Conservation (phyloP, 2,888 invertebrate species). For the Harpalus rubripes region DNA sequence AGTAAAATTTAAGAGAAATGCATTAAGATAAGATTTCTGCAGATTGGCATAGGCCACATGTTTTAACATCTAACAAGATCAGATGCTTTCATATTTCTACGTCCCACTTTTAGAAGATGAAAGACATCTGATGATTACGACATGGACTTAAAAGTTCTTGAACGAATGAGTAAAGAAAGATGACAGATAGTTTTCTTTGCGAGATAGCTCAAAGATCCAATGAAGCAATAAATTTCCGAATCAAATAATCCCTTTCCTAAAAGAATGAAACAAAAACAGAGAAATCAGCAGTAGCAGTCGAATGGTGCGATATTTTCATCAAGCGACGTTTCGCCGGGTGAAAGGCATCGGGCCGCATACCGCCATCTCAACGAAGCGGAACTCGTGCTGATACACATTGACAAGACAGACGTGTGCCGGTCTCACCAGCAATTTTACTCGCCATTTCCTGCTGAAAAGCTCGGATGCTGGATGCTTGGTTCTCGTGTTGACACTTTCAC, state of each 20-base stretch:
- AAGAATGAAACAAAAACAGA: conserved; percentile 38
- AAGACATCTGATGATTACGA: background rate
- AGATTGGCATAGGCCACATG: too few relatives aligned
- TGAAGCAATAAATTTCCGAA: conserved; percentile 32
- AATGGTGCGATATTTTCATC: conserved; percentile 46
- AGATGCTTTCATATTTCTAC: background rate
- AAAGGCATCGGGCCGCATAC: conserved; percentile 26
- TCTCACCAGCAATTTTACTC: conserved; percentile 59
- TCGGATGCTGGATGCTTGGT: conserved; percentile 34
- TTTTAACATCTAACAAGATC: background rate
- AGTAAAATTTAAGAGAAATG: too few relatives aligned
- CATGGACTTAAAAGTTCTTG: background rate
- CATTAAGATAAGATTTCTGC: too few relatives aligned
- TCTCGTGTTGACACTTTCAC: conserved; percentile 42
- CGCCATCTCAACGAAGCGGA: conserved; percentile 34
- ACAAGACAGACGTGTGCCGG: conserved; percentile 49
- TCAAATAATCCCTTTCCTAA: conserved; percentile 23
- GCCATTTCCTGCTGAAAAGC: conserved; percentile 61
- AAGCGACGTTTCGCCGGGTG: conserved; percentile 27
- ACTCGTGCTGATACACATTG: conserved; percentile 49
- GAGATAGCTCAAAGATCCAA: conserved; percentile 22
- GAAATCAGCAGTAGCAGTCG: conserved; percentile 31
- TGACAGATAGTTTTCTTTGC: conserved; percentile 20
- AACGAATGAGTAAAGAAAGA: background rate
- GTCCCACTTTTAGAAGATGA: background rate